Evolutionary conservation across 2,797 vertebrate species (phyloP).

Genomic region (Delichon dasypus): DNA sequence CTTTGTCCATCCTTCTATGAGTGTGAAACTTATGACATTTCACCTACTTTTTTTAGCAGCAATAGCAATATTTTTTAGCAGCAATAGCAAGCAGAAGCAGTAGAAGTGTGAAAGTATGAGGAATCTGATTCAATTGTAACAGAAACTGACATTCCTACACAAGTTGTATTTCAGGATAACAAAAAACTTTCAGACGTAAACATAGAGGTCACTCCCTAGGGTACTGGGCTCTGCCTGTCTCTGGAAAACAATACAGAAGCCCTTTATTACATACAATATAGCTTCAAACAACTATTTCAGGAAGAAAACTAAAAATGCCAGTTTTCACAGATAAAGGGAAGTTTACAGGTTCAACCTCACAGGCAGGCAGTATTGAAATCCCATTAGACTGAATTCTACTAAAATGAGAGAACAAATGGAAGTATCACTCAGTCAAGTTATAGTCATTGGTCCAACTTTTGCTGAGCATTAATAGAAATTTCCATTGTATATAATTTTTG

Average conservation of each 20-base stretch:
- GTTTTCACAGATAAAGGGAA: not conserved
- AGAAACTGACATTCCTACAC: not conserved
- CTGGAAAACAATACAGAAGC: not conserved
- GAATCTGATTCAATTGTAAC: not conserved
- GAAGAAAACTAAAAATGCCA: slow-evolving; percentile 14
- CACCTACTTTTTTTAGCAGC: not conserved
- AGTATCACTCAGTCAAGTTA: not conserved
- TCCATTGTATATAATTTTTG: not conserved
- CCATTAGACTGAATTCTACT: not conserved
- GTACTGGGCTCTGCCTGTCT: not conserved
- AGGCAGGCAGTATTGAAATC: not conserved
- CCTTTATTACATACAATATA: not conserved
- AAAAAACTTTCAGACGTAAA: slow-evolving; percentile 32
- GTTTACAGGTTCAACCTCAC: not conserved
- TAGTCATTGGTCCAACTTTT: not conserved
- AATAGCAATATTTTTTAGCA: not conserved
- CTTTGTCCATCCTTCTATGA: not conserved
- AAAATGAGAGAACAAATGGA: not conserved
- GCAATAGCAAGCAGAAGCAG: not conserved
- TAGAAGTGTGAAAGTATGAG: not conserved
- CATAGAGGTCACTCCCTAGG: not conserved
- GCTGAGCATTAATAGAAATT: not conserved
- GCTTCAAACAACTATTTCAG: not conserved
- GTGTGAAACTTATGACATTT: not conserved
- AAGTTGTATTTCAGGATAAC: not conserved